Conservation (phyloP, 2,113 vertebrate genomes). For the Triplophysa siluroides region DNA sequence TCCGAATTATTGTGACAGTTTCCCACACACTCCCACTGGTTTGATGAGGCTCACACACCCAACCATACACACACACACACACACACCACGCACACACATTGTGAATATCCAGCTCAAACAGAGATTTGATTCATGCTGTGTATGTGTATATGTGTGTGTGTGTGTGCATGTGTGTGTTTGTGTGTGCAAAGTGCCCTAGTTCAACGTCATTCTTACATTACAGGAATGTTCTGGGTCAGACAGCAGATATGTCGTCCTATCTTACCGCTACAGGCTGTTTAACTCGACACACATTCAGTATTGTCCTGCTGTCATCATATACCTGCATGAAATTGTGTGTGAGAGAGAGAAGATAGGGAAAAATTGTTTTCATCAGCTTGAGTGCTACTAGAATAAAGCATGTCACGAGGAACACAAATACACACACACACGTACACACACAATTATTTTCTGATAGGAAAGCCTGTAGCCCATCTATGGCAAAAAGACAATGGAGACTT, state of each 20-base stretch:
- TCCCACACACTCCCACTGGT: slow-evolving; percentile 66
- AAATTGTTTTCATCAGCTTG: slow-evolving; percentile 41
- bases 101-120: slow-evolving; percentile 4
- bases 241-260: slow-evolving; percentile 55
- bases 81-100: slow-evolving; percentile 12
- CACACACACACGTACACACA: slow-evolving; percentile 15
- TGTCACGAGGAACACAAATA: slow-evolving; percentile 33
- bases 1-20: slow-evolving; percentile 62
- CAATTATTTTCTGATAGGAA: slow-evolving; percentile 47
- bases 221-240: slow-evolving; percentile 56
- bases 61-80: slow-evolving; percentile 50
- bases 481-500: slow-evolving; percentile 52
- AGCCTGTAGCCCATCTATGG: slow-evolving; percentile 43
- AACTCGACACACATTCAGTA: slow-evolving; percentile 35
- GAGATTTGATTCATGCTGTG: slow-evolving; percentile 12
- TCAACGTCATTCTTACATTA: slow-evolving; percentile 61
- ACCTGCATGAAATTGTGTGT: slow-evolving; percentile 39
- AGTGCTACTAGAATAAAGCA: slow-evolving; percentile 40
- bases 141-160: slow-evolving; percentile 8
- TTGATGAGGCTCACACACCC: slow-evolving; percentile 56
- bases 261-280: slow-evolving; percentile 54
- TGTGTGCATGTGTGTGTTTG: background rate
- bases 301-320: slow-evolving; percentile 55
- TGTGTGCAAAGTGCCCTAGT: slow-evolving; percentile 49
- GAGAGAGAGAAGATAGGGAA: slow-evolving; percentile 9